These are phyloP conservation scores for Chironex yamaguchii DNA, from an alignment of 30 jellyfish, hydroid and myxozoan species.

Conservation along the genomic window DNA sequence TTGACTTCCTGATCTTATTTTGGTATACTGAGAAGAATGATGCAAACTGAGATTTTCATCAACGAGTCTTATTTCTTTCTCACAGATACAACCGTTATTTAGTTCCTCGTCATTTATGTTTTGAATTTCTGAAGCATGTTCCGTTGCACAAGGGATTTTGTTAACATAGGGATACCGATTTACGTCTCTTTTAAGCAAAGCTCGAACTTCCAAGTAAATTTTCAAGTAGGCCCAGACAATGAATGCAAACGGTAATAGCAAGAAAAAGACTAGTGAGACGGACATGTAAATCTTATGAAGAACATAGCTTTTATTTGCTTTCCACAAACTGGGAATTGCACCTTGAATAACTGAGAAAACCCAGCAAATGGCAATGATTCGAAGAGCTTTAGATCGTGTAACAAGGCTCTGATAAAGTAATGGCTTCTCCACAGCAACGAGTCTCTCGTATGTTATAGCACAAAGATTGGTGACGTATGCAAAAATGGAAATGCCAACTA, in stretches of 20 bases:
- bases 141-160: background rate
- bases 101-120: background rate
- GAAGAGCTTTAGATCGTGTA: background rate
- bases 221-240: background rate
- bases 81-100: background rate
- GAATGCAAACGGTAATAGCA: conserved; percentile 6
- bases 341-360: background rate
- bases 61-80: background rate
- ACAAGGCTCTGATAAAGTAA: background rate
- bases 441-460: conserved; percentile 11
- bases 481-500: background rate
- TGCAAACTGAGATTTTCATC: background rate
- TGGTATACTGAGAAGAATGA: background rate
- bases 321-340: conserved; percentile 6
- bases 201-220: background rate
- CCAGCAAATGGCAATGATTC: background rate
- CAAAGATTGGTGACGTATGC: conserved; percentile 25
- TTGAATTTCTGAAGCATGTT: background rate
- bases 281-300: background rate
- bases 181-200: background rate
- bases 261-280: background rate
- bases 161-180: background rate
- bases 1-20: background rate
- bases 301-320: background rate
- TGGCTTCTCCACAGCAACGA: conserved; percentile 4